Evolutionary conservation across 2,888 invertebrate genomes (phyloP).

Genomic region (Patella pellucida): DNA sequence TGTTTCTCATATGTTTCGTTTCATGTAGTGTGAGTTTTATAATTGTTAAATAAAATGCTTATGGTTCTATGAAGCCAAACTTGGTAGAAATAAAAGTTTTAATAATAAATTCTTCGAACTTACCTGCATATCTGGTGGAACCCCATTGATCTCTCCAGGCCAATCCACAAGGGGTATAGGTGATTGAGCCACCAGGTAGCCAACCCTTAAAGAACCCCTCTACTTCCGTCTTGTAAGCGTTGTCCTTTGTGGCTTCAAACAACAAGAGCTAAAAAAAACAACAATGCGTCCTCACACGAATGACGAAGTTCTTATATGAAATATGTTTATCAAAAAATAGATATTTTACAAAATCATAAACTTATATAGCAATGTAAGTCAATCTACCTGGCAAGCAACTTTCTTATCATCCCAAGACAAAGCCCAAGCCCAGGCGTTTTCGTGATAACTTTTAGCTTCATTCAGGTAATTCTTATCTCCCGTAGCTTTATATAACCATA

Average conservation of each 20-base stretch:
- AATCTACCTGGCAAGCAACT: conserved; percentile 43
- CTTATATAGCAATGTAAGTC: neutral
- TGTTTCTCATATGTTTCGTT: too few species aligned
- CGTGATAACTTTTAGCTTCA: conserved; percentile 51
- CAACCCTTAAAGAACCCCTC: conserved; percentile 47
- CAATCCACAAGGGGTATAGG: conserved; percentile 57
- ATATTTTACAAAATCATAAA: too few species aligned
- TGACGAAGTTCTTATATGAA: neutral
- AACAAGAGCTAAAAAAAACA: conserved; percentile 42
- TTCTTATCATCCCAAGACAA: conserved; percentile 61
- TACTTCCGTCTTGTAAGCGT: conserved; percentile 42
- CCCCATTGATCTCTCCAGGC: conserved; percentile 60
- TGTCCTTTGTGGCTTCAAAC: conserved; percentile 49
- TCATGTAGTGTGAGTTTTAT: too few species aligned
- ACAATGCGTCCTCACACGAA: neutral
- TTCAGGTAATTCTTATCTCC: conserved; percentile 49
- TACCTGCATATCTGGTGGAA: conserved; percentile 51
- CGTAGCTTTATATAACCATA: conserved; percentile 60
- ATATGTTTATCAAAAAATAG: neutral
- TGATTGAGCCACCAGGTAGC: conserved; percentile 48
- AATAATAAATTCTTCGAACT: neutral
- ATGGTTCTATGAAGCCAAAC: too few species aligned
- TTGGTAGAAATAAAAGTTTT: too few species aligned
- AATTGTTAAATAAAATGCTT: too few species aligned
- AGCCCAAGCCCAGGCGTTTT: conserved; percentile 46